Evolutionary conservation across 30 jellyfish, hydroid and myxozoan genomes (phyloP).

Genomic region (Hydractinia echinata): DNA sequence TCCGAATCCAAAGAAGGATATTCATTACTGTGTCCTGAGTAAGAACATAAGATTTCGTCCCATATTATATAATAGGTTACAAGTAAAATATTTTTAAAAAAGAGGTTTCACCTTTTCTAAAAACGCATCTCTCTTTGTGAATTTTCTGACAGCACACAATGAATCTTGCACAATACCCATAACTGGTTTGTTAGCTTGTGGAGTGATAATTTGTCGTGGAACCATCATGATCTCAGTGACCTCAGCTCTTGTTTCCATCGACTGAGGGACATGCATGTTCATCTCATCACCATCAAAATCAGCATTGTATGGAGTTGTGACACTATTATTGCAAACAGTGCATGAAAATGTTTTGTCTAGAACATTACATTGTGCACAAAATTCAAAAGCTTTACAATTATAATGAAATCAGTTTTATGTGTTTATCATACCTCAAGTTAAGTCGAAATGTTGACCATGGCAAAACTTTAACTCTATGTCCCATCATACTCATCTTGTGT

Average conservation of each 20-base stretch:
- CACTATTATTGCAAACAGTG: constrained; percentile 41
- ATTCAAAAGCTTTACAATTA: too few species aligned
- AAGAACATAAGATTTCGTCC: background rate
- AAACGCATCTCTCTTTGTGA: constrained; percentile 95
- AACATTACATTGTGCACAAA: too few species aligned
- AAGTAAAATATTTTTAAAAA: background rate
- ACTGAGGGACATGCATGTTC: constrained; percentile 99
- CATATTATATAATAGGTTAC: background rate
- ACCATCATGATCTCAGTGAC: constrained; percentile 94
- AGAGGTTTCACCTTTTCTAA: constrained; percentile 65
- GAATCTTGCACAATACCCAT: constrained; percentile 99
- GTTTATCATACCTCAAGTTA: constrained; percentile 65
- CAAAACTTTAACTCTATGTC: constrained; percentile 95
- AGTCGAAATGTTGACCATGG: constrained; percentile 99
- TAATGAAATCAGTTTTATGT: too few species aligned
- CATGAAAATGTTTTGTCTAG: too few species aligned
- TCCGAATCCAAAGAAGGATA: constrained; percentile 89
- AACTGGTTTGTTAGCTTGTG: constrained; percentile 96
- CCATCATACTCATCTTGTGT: constrained; percentile 99
- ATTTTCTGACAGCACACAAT: constrained; percentile 83
- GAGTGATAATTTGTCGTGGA: constrained; percentile 93
- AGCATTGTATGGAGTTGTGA: constrained; percentile 99
- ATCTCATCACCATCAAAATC: constrained; percentile 99
- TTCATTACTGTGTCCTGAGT: constrained; percentile 88
- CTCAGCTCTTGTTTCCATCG: constrained; percentile 99